Base-by-base conservation (phyloP, 2,797 vertebrate species). In the Leptodactylus fallax region DNA sequence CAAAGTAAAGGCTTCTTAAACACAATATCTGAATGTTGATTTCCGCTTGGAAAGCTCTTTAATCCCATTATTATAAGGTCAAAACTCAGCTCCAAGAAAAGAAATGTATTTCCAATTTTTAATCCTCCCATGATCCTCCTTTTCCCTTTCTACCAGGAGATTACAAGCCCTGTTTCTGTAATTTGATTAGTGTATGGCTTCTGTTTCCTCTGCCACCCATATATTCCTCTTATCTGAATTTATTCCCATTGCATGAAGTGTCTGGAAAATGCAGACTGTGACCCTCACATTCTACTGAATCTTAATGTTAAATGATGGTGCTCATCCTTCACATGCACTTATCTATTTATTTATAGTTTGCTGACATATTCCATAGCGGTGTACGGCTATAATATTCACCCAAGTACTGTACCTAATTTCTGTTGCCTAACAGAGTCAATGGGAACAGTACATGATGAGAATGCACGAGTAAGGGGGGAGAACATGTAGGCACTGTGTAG, bases 21-120 rank as follows among this genome's bases (percentile, higher is more conserved):
- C 83, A 89, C 87, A 78, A 77, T 82, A 86, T 89, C 71, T 82
- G 84, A 89, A 89, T 89, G 87, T 86, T 86, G 87, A 86, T 89
- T 89, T 89, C 87, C 87, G 84, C 87, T 89, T 86, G 87, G 87
- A 89, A 89, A 89, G 87, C 87, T 89, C 87, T 89, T 83, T 89
- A 89, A 89, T 89, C 87, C 87, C 71, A 89, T 89, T 89, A 89
- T 89, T 89, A 89, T 83, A 86, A 89, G 87, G 87, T 89, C 87
- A 89, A 85, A 89, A 89, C 79, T 86, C 84, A 27, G 83, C 79
- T 89, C 87, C 71, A 82, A 89, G 87, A 89, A 81, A 89, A 89
- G 79, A 89, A 89, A 86, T 89, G 84, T 86, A 89, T 89, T 89
- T 86, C 87, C 87, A 86, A 78, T 86, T 81, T 84, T 86, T 88